phyloP scores from a whole-genome alignment of 2,113 vertebrate genomes.

The Lepus europaeus region DNA sequence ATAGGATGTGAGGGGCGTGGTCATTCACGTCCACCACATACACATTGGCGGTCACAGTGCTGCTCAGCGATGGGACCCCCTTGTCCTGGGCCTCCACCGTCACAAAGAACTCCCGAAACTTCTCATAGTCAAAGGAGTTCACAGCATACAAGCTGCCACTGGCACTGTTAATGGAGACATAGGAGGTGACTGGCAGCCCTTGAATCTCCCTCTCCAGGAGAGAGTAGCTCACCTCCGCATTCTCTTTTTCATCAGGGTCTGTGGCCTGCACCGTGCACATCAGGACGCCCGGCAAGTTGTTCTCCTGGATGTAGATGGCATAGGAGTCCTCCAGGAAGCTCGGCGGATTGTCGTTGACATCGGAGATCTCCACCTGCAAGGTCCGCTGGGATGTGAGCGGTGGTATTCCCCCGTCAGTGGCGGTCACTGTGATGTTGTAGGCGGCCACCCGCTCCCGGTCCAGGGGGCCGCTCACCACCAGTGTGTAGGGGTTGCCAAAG shows the following conservation, averaged over 20 bases:
- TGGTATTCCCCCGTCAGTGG: constrained; percentile 93
- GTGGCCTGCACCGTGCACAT: constrained; percentile 93
- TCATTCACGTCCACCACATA: constrained; percentile 96
- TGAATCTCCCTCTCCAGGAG: constrained; percentile 94
- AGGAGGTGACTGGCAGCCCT: constrained; percentile 94
- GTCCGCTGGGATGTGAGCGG: constrained; percentile 94
- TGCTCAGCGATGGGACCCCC: constrained; percentile 93
- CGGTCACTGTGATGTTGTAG: constrained; percentile 96
- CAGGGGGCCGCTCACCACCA: constrained; percentile 93
- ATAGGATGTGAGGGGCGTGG: constrained; percentile 93
- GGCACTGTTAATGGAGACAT: constrained; percentile 93
- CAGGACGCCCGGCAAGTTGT: constrained; percentile 93
- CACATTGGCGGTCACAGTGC: constrained; percentile 93
- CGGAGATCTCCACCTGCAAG: constrained; percentile 93
- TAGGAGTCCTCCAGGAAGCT: constrained; percentile 94
- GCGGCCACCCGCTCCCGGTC: constrained; percentile 93
- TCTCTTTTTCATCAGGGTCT: constrained; percentile 93
- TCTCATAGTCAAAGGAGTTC: constrained; percentile 96
- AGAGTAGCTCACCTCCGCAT: constrained; percentile 95
- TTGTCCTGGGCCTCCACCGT: constrained; percentile 95
- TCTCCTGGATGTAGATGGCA: constrained; percentile 95
- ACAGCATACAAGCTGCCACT: constrained; percentile 94
- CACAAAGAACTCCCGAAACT: constrained; percentile 95
- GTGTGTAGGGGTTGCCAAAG: constrained; percentile 95
- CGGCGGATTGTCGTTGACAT: constrained; percentile 97